A percentile compares a stretch with the other conserved stretches of the same genome.
Conservation (phyloP, 1,140 invertebrate species). For the Euura saliciscinereae region DNA sequence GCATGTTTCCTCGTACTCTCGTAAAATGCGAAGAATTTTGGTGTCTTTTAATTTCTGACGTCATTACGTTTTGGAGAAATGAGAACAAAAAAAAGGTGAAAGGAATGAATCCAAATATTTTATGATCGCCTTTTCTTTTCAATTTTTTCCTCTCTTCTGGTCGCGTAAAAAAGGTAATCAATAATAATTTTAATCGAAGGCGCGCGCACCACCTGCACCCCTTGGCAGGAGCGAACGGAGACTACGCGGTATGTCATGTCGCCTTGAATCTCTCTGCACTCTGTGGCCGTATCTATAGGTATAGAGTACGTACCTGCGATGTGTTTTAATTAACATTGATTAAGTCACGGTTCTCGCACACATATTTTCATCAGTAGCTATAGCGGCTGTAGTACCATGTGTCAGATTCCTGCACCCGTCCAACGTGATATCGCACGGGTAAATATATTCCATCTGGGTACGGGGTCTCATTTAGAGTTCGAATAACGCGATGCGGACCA, state of each 20-base stretch:
- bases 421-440: background rate
- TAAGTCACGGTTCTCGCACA: background rate
- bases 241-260: background rate
- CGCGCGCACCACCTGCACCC: background rate
- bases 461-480: too few relatives aligned
- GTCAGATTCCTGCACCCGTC: background rate
- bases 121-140: too few relatives aligned
- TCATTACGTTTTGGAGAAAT: too few relatives aligned
- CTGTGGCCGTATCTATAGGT: background rate
- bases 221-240: background rate
- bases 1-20: background rate
- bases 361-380: background rate
- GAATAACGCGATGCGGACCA: too few relatives aligned
- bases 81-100: too few relatives aligned
- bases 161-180: background rate
- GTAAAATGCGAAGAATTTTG: too few relatives aligned
- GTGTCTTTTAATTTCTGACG: too few relatives aligned
- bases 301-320: background rate
- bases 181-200: constrained; percentile 5
- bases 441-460: too few relatives aligned
- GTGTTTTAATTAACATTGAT: constrained; percentile 5
- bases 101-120: too few relatives aligned
- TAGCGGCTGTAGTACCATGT: background rate
- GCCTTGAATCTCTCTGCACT: background rate
- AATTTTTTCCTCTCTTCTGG: too few relatives aligned